phyloP scores from a whole-genome alignment of 2,888 invertebrate genomes.

The Pomacea canaliculata region DNA sequence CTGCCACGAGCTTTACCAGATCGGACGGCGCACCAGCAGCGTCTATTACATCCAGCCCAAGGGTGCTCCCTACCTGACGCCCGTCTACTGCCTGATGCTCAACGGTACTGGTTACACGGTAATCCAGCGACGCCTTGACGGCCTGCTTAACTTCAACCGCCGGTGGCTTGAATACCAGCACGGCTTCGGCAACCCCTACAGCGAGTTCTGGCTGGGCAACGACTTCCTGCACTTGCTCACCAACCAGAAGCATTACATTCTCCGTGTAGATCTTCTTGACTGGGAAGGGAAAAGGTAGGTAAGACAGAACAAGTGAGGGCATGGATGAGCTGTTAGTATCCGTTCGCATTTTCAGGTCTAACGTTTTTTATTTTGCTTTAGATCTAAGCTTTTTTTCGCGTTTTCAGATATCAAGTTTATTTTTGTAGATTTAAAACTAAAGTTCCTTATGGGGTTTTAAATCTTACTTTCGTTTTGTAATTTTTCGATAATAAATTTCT shows the following conservation, averaged over 20 bases:
- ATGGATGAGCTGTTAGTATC: constrained; percentile 32
- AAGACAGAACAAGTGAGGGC: neutral
- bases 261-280: constrained; percentile 68
- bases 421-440: too few relatives aligned
- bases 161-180: constrained; percentile 67
- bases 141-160: constrained; percentile 57
- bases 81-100: constrained; percentile 65
- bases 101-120: constrained; percentile 63
- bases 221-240: constrained; percentile 58
- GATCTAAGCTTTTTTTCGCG: too few relatives aligned
- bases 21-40: constrained; percentile 55
- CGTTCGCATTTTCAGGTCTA: too few relatives aligned
- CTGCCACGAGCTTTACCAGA: constrained; percentile 60
- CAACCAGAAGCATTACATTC: constrained; percentile 50
- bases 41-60: constrained; percentile 60
- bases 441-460: too few relatives aligned
- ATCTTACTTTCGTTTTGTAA: too few relatives aligned
- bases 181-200: constrained; percentile 67
- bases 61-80: constrained; percentile 40
- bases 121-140: constrained; percentile 63
- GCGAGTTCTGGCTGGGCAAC: constrained; percentile 67
- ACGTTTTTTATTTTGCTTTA: too few relatives aligned
- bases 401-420: too few relatives aligned
- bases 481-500: too few relatives aligned
- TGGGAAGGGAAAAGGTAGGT: constrained; percentile 62